These are phyloP conservation scores for Ginglymostoma cirratum DNA, from an alignment of 2,113 vertebrate genomes.

Conservation along the genomic window DNA sequence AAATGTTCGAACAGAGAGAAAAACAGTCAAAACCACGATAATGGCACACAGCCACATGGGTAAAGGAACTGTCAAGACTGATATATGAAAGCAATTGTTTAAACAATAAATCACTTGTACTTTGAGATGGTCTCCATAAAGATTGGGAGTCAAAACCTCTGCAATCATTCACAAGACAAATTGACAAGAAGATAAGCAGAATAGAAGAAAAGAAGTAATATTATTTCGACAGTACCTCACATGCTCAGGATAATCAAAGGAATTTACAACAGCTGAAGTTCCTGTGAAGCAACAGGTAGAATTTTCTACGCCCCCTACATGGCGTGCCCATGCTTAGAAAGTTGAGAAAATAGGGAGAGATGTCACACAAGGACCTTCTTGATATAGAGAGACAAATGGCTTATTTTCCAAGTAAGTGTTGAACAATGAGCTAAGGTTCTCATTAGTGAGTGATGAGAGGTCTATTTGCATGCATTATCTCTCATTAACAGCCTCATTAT, in stretches of 20 bases:
- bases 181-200: neutral
- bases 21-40: neutral
- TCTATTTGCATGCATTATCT: too few relatives aligned
- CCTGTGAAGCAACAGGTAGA: neutral
- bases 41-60: neutral
- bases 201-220: neutral
- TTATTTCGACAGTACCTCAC: neutral
- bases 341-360: too few relatives aligned
- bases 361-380: too few relatives aligned
- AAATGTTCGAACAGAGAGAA: neutral
- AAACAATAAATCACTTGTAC: neutral
- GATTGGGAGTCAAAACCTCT: neutral
- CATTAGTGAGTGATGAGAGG: too few relatives aligned
- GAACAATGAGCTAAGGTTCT: too few relatives aligned
- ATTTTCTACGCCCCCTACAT: too few relatives aligned
- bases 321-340: too few relatives aligned
- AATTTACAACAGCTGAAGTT: neutral
- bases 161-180: neutral
- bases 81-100: neutral
- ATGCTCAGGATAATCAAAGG: neutral
- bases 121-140: neutral
- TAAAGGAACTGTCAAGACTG: neutral
- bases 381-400: too few relatives aligned
- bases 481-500: too few relatives aligned
- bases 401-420: too few relatives aligned